These are phyloP conservation scores for Papilio xuthus DNA, from an alignment of 1,140 invertebrate species.

Conservation along the genomic window DNA sequence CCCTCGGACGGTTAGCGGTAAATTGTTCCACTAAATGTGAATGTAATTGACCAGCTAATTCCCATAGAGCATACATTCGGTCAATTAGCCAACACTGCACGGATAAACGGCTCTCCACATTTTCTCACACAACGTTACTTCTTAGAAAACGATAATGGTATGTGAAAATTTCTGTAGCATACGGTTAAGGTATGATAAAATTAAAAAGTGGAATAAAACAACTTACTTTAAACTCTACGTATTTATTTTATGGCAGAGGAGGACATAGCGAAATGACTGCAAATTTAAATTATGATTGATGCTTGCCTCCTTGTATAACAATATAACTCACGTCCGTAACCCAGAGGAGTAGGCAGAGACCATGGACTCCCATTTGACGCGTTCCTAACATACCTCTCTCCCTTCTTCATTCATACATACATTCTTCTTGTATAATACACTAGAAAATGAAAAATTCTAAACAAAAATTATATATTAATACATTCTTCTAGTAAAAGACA, in stretches of 20 bases:
- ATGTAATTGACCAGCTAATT: constrained; percentile 79
- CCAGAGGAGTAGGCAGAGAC: no score
- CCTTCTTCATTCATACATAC: no score
- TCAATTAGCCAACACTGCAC: constrained; percentile 66
- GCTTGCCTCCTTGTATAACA: no score
- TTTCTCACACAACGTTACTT: constrained; percentile 9
- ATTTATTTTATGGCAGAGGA: not conserved
- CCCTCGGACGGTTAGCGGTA: constrained; percentile 70
- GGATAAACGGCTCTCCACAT: constrained; percentile 34
- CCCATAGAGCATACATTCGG: constrained; percentile 65
- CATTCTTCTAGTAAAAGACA: no score
- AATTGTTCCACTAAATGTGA: constrained; percentile 77
- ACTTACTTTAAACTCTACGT: not conserved
- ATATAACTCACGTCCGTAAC: no score
- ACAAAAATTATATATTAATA: no score
- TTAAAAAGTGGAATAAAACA: not conserved
- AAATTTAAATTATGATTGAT: no score
- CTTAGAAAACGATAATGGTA: constrained; percentile 2
- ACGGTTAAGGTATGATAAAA: not conserved
- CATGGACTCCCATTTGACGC: no score
- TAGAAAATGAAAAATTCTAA: no score
- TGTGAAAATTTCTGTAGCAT: not conserved
- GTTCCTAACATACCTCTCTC: no score
- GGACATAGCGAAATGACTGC: no score
- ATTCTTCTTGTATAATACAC: no score